phyloP scores from a whole-genome alignment of 2,797 vertebrate genomes.

The Choloepus didactylus region DNA sequence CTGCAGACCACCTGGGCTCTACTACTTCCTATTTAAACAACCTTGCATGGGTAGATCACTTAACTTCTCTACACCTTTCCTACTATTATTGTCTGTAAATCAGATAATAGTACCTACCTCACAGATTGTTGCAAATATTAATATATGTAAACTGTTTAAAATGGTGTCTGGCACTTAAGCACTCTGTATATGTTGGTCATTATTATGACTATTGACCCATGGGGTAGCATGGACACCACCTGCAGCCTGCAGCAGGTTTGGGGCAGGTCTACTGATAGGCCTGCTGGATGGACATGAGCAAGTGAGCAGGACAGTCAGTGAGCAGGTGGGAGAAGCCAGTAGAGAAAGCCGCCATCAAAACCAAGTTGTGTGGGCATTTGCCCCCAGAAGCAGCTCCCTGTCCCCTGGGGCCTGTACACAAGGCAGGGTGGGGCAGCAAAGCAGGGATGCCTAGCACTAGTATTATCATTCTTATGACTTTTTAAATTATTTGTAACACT shows the following conservation, averaged over 20 bases:
- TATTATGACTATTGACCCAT: neutral
- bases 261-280: neutral
- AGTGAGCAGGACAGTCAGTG: neutral
- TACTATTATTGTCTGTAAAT: neutral
- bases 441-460: neutral
- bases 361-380: neutral
- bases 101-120: neutral
- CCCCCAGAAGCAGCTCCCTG: neutral
- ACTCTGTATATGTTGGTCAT: no score
- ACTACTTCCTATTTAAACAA: fast-evolving
- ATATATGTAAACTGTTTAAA: neutral
- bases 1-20: neutral
- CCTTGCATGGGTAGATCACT: neutral
- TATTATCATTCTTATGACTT: neutral
- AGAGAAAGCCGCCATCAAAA: neutral
- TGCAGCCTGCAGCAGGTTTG: neutral
- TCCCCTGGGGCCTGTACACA: fast-evolving
- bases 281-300: fast-evolving
- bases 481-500: no score
- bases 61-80: neutral
- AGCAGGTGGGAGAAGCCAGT: neutral
- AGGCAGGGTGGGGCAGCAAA: fast-evolving
- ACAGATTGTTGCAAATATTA: neutral
- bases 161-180: no score
- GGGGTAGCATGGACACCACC: neutral